These are phyloP conservation scores for Hypothenemus hampei DNA, from an alignment of 1,140 invertebrate species.

Conservation along the genomic window DNA sequence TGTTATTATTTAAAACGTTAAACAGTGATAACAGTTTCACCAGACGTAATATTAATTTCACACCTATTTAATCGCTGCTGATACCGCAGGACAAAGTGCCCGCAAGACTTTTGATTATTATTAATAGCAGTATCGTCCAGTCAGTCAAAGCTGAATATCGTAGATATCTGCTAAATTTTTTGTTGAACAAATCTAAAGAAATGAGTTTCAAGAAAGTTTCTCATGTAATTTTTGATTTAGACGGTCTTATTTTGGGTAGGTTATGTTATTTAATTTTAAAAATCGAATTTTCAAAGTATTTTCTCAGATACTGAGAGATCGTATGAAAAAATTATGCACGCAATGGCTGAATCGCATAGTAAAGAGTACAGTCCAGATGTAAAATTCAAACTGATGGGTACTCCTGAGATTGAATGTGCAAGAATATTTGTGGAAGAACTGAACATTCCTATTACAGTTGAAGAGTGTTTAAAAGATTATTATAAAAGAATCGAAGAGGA, in stretches of 20 bases:
- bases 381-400: background rate
- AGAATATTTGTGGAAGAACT: background rate
- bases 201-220: background rate
- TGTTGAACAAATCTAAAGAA: background rate
- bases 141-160: too few relatives aligned
- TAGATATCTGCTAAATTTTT: background rate
- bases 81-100: too few relatives aligned
- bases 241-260: slow-evolving; percentile 1
- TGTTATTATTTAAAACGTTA: too few relatives aligned
- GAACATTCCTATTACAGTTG: background rate
- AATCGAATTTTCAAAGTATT: background rate
- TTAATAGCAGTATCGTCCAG: background rate
- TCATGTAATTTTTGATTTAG: slow-evolving; percentile 1
- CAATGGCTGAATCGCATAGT: background rate
- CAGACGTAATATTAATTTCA: slow-evolving; percentile 42
- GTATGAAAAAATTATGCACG: background rate
- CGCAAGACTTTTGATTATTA: background rate
- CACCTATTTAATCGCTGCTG: background rate
- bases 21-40: too few relatives aligned
- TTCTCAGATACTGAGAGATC: background rate
- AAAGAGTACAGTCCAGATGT: slow-evolving; percentile 2
- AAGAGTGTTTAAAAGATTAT: background rate
- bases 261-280: background rate
- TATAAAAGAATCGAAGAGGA: slow-evolving; percentile 1
- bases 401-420: background rate